Conservation (phyloP, 2,888 invertebrate genomes). For the Epinotia ramella region DNA sequence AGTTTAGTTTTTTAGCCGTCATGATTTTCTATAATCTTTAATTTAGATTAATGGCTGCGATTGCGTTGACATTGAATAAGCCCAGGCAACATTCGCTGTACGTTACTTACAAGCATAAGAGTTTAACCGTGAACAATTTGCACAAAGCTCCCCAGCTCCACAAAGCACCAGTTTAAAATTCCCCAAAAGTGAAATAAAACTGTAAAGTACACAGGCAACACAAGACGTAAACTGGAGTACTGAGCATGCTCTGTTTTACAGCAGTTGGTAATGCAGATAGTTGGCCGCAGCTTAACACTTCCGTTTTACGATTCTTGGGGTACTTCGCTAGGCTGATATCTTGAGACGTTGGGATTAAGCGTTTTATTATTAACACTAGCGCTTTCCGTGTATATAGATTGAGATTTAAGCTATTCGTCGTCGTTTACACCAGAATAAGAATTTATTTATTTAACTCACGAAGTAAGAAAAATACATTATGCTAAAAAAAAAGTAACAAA, state of each 20-base stretch:
- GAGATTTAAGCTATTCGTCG: neutral
- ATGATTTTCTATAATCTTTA: neutral
- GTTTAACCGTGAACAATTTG: conserved; percentile 21
- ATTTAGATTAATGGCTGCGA: neutral
- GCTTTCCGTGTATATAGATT: neutral
- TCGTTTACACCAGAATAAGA: too few species aligned
- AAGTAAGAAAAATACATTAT: too few species aligned
- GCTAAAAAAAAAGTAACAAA: too few species aligned
- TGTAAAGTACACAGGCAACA: conserved; percentile 29
- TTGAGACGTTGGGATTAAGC: conserved; percentile 34
- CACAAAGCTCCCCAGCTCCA: conserved; percentile 16
- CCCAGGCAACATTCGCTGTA: neutral
- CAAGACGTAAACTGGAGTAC: conserved; percentile 36
- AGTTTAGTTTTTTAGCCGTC: neutral
- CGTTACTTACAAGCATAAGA: neutral
- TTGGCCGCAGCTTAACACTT: conserved; percentile 40
- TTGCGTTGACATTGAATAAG: neutral
- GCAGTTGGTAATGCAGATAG: conserved; percentile 41
- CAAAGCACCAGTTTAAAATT: conserved; percentile 37
- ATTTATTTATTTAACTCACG: too few species aligned
- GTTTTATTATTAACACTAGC: conserved; percentile 30
- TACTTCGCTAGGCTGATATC: conserved; percentile 34
- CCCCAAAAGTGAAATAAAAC: conserved; percentile 45
- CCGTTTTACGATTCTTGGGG: conserved; percentile 39
- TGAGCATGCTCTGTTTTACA: conserved; percentile 41